Percentiles rank a stretch among this genome's conserved stretches.
These are phyloP conservation scores for Hemistola chrysoprasaria DNA, from an alignment of 2,888 invertebrate genomes.

Conservation along the genomic window DNA sequence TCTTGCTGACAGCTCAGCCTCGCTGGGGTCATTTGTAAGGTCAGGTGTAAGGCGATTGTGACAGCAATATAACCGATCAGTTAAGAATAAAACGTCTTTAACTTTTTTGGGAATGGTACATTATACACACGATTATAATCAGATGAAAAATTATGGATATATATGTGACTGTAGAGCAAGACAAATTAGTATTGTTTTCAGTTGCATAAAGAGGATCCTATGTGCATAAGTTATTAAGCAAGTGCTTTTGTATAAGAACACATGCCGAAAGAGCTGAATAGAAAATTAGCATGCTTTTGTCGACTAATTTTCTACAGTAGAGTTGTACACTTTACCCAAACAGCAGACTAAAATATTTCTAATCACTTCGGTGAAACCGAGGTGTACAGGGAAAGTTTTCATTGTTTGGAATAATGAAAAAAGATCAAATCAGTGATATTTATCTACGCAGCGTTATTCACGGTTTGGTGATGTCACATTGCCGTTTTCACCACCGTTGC, in stretches of 20 bases:
- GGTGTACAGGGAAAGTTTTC: slow-evolving; percentile 31
- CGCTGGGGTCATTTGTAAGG: slow-evolving; percentile 46
- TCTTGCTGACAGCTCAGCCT: slow-evolving; percentile 39
- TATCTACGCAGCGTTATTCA: slow-evolving; percentile 52
- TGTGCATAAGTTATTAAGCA: slow-evolving; percentile 9
- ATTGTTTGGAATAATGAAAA: slow-evolving; percentile 31
- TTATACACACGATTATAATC: too few relatives aligned
- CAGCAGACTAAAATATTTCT: slow-evolving; percentile 16
- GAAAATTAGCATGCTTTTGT: slow-evolving; percentile 18
- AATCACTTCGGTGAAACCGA: slow-evolving; percentile 30
- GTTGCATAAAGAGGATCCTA: slow-evolving; percentile 2
- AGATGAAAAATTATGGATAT: too few relatives aligned
- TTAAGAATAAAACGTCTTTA: too few relatives aligned
- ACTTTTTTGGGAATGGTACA: too few relatives aligned
- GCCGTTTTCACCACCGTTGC: slow-evolving; percentile 41
- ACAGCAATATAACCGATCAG: not conserved
- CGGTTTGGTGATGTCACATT: slow-evolving; percentile 53
- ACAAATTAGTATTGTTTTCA: not conserved
- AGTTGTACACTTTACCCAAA: slow-evolving; percentile 1
- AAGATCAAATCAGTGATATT: slow-evolving; percentile 35
- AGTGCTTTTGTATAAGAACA: slow-evolving; percentile 9
- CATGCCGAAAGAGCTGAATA: slow-evolving; percentile 14
- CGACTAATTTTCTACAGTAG: slow-evolving; percentile 15
- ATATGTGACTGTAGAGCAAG: too few relatives aligned
- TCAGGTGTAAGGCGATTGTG: slow-evolving; percentile 30